Percentiles rank a stretch among this genome's conserved stretches.
phyloP scores from a whole-genome alignment of 2,113 vertebrate species.

The Struthio camelus region DNA sequence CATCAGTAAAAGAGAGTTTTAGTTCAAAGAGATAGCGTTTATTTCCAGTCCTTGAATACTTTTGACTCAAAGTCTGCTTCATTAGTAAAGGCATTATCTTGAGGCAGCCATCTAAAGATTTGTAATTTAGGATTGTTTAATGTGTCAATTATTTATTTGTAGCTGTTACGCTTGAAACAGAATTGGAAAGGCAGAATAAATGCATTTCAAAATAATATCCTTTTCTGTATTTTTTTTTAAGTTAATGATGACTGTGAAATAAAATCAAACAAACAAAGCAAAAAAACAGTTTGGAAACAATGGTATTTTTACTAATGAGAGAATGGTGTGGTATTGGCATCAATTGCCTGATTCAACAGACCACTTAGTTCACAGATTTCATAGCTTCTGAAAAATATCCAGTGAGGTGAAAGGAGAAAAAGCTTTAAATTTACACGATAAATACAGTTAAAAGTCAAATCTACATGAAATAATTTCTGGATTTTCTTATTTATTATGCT shows the following conservation, averaged over 20 bases:
- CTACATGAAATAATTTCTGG: rapidly evolving
- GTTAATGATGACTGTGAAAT: neutral
- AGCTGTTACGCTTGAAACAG: neutral
- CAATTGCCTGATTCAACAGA: neutral
- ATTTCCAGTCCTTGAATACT: neutral
- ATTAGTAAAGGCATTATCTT: neutral
- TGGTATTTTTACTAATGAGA: neutral
- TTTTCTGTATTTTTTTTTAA: neutral
- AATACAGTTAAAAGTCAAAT: neutral
- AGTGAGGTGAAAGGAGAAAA: neutral
- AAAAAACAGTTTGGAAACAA: neutral
- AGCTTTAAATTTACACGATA: neutral
- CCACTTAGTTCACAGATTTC: neutral
- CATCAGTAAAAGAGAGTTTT: neutral
- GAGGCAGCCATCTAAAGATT: neutral
- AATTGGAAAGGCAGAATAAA: neutral
- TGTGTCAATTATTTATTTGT: neutral
- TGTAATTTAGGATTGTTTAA: neutral
- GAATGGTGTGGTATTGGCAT: neutral
- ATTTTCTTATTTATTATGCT: neutral
- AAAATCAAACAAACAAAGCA: neutral
- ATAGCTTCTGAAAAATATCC: neutral
- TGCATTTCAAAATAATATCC: neutral
- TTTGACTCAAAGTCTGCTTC: neutral
- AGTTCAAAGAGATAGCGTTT: neutral